Conservation (phyloP, 2,888 invertebrate genomes). For the Acronicta alni region DNA sequence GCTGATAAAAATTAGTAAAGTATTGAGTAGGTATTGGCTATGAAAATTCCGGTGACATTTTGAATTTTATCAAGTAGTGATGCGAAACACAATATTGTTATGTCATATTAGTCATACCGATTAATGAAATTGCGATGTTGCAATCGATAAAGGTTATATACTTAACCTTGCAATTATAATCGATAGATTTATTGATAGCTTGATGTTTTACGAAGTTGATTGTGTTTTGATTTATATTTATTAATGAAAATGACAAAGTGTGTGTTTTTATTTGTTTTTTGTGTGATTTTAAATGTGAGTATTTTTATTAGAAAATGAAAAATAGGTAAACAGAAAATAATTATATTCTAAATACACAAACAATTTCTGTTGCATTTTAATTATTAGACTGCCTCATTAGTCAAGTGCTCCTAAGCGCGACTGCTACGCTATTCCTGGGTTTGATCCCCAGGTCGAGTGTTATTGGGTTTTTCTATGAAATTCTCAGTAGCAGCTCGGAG, state of each 20-base stretch:
- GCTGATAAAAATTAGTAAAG: constrained; percentile 7
- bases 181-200: constrained; percentile 58
- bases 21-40: constrained; percentile 18
- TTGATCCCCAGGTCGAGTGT: too few species aligned
- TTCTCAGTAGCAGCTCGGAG: too few species aligned
- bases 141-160: constrained; percentile 62
- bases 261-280: constrained; percentile 40
- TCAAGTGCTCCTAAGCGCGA: too few species aligned
- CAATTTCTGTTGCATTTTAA: too few species aligned
- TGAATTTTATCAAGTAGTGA: constrained; percentile 30
- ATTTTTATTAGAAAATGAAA: neutral
- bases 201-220: constrained; percentile 42
- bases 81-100: constrained; percentile 22
- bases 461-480: too few species aligned
- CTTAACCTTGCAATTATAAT: constrained; percentile 61
- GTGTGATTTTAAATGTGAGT: constrained; percentile 56
- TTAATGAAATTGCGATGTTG: constrained; percentile 49
- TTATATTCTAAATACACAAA: too few species aligned
- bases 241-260: constrained; percentile 48
- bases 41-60: constrained; percentile 20
- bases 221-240: constrained; percentile 47
- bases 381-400: too few species aligned
- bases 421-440: too few species aligned
- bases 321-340: too few species aligned
- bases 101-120: constrained; percentile 46